These are phyloP conservation scores for Pardosa pseudoannulata DNA, from an alignment of 2,888 invertebrate genomes.

Conservation along the genomic window DNA sequence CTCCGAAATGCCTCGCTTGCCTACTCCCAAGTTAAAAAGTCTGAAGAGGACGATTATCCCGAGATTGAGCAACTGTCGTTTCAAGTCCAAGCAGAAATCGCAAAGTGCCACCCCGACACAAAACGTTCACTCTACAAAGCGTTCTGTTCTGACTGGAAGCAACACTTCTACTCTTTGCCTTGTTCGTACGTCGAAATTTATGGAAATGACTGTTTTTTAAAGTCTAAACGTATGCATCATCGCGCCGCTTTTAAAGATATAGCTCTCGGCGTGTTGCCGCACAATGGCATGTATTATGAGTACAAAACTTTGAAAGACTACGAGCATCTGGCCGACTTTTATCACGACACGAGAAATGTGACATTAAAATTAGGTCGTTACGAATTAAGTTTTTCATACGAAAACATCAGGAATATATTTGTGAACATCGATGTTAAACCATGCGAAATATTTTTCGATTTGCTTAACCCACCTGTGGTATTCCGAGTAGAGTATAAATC, in stretches of 20 bases:
- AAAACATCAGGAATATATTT: constrained; percentile 45
- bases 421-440: constrained; percentile 23
- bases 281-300: constrained; percentile 35
- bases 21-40: constrained; percentile 35
- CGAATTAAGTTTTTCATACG: constrained; percentile 26
- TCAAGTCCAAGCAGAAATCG: constrained; percentile 17
- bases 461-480: constrained; percentile 47
- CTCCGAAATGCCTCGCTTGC: not conserved
- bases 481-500: not conserved
- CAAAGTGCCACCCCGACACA: not conserved
- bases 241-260: not conserved
- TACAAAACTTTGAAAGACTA: not conserved
- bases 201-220: constrained; percentile 33
- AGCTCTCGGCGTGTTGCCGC: constrained; percentile 35
- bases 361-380: not conserved
- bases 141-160: constrained; percentile 37
- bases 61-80: constrained; percentile 49
- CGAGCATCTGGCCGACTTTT: constrained; percentile 23
- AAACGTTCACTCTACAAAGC: not conserved
- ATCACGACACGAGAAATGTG: constrained; percentile 45
- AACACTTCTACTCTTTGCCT: not conserved
- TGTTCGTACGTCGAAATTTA: constrained; percentile 15
- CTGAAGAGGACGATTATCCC: constrained; percentile 45
- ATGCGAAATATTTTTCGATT: constrained; percentile 47
- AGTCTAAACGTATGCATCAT: not conserved